Base-by-base conservation (phyloP, 2,888 invertebrate genomes). In the Drosophila kambysellisi region DNA sequence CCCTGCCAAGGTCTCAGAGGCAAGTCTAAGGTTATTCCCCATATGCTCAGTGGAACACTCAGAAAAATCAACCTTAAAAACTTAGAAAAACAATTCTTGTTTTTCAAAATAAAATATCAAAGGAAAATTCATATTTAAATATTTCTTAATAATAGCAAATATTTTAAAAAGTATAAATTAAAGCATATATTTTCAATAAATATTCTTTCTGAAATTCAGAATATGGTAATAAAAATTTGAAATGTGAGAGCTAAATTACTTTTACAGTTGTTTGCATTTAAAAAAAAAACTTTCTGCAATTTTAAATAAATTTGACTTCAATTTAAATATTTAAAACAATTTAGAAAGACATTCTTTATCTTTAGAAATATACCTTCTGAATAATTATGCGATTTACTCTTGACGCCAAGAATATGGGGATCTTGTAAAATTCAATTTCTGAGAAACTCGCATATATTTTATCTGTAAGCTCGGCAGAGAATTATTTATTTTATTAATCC, bases 1-100 rank as follows among this genome's bases (percentile, higher is more conserved):
- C 7, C 20, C 48, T 63, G 74, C 41, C 60, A 43, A 62, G 54
- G 57, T 53, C 52, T 33, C 15, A 8, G 15, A 25, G 33, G n/a
- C 5, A 17, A 41, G 32, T 35, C 43, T 3, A 63, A 79, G 61
- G 58, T 64, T 53, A 39, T 35, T 46, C 15, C 25, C 8, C 7
- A 20, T 46, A 25, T 15, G 20, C 15, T 46, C 46, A 25, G 20
- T 15, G 0, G 20, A 20, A 20, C 20, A 25, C 12, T 25, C 8
- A 4, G 15, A 4, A 15, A 25, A 15, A 25, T 0, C 1, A 4
- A 25, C 2, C 0, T 0, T 4, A 1, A 46, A 2, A 15, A 46
- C 2, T 15, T 2, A 15, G 20, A 2, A 37, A 17, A 7, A 2
- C 25, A 46, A 20, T 3, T 11, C 43, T 11, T 43, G 41, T 43